Base-by-base conservation (phyloP, 2,888 invertebrate species). In the Phasia obesa region DNA sequence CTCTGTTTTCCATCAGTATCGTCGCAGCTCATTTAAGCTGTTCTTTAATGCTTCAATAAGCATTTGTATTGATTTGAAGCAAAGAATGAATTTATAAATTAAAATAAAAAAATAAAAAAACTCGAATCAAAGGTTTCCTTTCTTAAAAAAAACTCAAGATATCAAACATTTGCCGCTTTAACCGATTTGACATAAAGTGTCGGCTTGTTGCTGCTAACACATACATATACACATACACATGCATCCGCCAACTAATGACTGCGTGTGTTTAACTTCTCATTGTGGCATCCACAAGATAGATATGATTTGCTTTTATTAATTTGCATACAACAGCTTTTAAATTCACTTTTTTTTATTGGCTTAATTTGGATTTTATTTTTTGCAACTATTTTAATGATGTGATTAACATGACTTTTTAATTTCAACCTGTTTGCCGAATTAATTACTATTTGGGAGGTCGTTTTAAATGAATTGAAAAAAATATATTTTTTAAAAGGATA, bases 351-450 rank as follows among this genome's bases (percentile, higher is more conserved):
- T 73, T 64, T 47, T 31, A 59, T 75, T 76, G 73, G 57, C 64
- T 77, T 78, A 62, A 77, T 71, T 69, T 67, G 21, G 44, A 17
- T 23, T 7, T 64, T 75, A 17, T 60, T 73, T 71, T 83, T 67
- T 47, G 85, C 86, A 89, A 88, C 88, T 89, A 91, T 91, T 91
- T 91, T 91, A 91, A 91, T 91, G 91, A 91, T 90, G 90, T 90
- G 89, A 90, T 90, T 91, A 90, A 91, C 91, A 91, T 89, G 90
- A 90, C 90, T 91, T 91, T 91, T 91, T 91, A 91, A 91, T 91
- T 91, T 91, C 89, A 88, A 87, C 83, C 79, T 83, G 88, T 87
- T 88, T 89, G 89, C 88, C 88, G 90, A 90, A 91, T 91, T 91
- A 90, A 91, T 91, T 91, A 90, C 89, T 87, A 88, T 86, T 87